Evolutionary conservation across 2,888 invertebrate genomes (phyloP).

Genomic region (Leptodirus hochenwartii): DNA sequence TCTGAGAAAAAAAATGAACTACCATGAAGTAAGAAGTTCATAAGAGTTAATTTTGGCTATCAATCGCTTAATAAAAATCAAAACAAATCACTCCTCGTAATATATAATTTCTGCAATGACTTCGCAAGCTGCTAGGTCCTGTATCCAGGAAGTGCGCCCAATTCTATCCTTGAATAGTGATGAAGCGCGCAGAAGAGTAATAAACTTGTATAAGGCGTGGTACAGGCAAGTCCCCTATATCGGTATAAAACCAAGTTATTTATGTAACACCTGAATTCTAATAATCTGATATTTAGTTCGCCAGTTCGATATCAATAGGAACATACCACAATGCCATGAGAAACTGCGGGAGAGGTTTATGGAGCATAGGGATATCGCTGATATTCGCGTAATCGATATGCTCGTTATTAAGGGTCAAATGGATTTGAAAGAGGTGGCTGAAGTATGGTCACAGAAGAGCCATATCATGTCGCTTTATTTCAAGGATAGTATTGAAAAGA

Average conservation of each 20-base stretch:
- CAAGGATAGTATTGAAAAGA: constrained; percentile 65
- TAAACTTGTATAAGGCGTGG: constrained; percentile 87
- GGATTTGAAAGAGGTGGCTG: constrained; percentile 75
- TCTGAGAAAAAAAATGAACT: too few relatives aligned
- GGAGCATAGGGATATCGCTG: constrained; percentile 58
- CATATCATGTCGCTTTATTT: constrained; percentile 81
- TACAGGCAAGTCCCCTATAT: constrained; percentile 79
- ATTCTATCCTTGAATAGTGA: constrained; percentile 57
- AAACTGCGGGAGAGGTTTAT: constrained; percentile 66
- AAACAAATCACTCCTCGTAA: too few relatives aligned
- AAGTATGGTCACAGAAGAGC: constrained; percentile 78
- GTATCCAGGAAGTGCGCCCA: constrained; percentile 59
- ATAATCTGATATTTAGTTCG: constrained; percentile 40
- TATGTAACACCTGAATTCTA: too few relatives aligned
- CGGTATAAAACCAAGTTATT: constrained; percentile 53
- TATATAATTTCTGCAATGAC: constrained; percentile 23
- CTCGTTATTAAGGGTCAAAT: constrained; percentile 91
- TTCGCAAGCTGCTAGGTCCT: constrained; percentile 30
- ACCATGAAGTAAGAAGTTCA: too few relatives aligned
- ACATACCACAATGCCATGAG: constrained; percentile 42
- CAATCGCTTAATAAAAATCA: too few relatives aligned
- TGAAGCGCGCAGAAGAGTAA: constrained; percentile 67
- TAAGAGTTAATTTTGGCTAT: too few relatives aligned
- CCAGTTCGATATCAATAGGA: constrained; percentile 69
- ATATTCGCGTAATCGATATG: constrained; percentile 80